Base-by-base conservation (phyloP, 2,888 invertebrate species). In the Tineola bisselliella region DNA sequence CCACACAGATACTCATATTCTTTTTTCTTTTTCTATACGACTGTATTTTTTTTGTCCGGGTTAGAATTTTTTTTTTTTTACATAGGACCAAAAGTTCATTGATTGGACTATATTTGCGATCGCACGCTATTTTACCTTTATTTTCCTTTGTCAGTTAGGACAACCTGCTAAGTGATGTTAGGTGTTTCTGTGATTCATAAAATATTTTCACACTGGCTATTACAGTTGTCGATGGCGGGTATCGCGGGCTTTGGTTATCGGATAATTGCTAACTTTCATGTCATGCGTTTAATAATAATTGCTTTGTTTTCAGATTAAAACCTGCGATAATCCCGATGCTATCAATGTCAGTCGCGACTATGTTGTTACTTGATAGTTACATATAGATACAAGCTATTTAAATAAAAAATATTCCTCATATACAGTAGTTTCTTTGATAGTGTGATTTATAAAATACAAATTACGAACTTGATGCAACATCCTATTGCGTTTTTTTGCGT, bases 61-160 rank as follows among this genome's bases (percentile, higher is more conserved):
- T n/a, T n/a, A n/a, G n/a, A n/a, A n/a, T n/a, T n/a, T n/a, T n/a
- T n/a, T n/a, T n/a, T n/a, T n/a, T n/a, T n/a, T n/a, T n/a, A n/a
- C n/a, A n/a, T n/a, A n/a, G n/a, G n/a, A n/a, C n/a, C n/a, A n/a
- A n/a, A n/a, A n/a, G n/a, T n/a, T n/a, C n/a, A n/a, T n/a, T n/a
- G n/a, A n/a, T n/a, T n/a, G n/a, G n/a, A n/a, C n/a, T 75, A 72
- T 72, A 77, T 75, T 76, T 74, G 72, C 66, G 65, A 69, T 67
- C 66, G 59, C 19, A 61, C 61, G 59, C 17, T 38, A 62, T 62
- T 64, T 63, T 70, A 70, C 71, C 69, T 73, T 72, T 71, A 72
- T 71, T 73, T 70, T 69, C 72, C 58, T 58, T 58, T 58, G 58
- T 58, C 31, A 58, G 58, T 33, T 30, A 13, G 56, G 31, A 58